Evolutionary conservation across 2,113 vertebrate genomes (phyloP), one percentile per base, ranked within the genome.

Genomic region (Spea multiplicata): DNA sequence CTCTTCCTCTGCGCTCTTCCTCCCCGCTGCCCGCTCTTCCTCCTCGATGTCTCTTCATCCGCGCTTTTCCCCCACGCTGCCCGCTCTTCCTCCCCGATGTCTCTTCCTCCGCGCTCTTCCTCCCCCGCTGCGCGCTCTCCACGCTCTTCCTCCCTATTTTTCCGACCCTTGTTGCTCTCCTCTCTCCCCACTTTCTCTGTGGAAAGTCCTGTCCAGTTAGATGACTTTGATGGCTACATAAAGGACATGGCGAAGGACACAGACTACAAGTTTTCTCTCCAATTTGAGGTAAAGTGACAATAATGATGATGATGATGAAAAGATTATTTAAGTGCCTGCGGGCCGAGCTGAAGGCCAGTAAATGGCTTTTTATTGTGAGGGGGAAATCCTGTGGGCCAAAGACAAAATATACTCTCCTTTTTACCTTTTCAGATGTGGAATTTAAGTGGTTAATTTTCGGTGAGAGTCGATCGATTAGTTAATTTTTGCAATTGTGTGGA

Each of bases 171-270:
- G 3, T 14, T 62, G 59, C 59, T 62, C 4, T 13, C 14, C 6
- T 5, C n/a, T 62, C n/a, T 62, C 6, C 6, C 14, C 0, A 9
- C n/a, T 16, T 61, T 79, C 52, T 5, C 13, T 88, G 9, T 80
- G 82, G 45, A 77, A 89, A 98, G 97, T 87, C 96, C 93, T 0
- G 94, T 99, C 44, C 96, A 98, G 83, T 68, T 99, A 77, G 96
- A 97, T 3, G 97, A 99, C 87, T 98, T 99, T 75, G 97, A 98
- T 0, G 85, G 92, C 4, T 99, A 96, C 86, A 91, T 98, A 82
- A 97, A 96, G 86, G 97, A 99, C n/a, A 98, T 99, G 97, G 90
- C 94, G 83, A 98, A 95, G 91, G 97, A 99, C 87, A 97, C 97
- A 0, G 97, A 96, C 74, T 99, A 99, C 75, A 99, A 97, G 88